Conservation (phyloP, 2,888 invertebrate species). For the Netelia inedita region DNA sequence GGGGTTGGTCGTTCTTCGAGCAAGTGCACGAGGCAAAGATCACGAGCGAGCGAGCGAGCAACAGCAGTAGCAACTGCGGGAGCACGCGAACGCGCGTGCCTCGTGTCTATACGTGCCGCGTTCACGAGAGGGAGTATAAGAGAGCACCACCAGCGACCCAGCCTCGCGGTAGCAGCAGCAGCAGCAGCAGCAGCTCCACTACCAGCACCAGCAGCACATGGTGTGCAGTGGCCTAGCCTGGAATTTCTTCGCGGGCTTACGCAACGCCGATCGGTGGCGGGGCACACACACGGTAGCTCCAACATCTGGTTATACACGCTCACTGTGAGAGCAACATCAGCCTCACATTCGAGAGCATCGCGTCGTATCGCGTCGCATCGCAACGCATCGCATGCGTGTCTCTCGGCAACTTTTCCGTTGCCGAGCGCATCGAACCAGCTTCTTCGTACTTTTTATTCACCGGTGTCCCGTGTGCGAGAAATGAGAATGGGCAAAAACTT, state of each 20-base stretch:
- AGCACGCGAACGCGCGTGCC: constrained; percentile 73
- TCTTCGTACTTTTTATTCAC: background rate
- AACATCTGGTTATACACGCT: constrained; percentile 65
- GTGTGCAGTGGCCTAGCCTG: constrained; percentile 70
- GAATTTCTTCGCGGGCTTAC: constrained; percentile 73
- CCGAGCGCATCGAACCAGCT: background rate
- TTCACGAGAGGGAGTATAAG: constrained; percentile 49
- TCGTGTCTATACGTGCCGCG: constrained; percentile 61
- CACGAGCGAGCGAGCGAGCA: constrained; percentile 13
- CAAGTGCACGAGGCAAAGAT: constrained; percentile 59
- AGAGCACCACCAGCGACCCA: constrained; percentile 9
- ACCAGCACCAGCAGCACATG: constrained; percentile 45
- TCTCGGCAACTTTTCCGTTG: no score
- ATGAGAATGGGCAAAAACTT: constrained; percentile 35
- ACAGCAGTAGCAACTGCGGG: constrained; percentile 46
- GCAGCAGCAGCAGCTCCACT: no score
- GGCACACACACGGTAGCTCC: constrained; percentile 56
- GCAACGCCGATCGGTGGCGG: constrained; percentile 58
- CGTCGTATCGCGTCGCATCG: background rate
- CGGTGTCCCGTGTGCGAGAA: background rate
- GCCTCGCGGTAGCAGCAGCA: no score
- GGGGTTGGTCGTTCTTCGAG: constrained; percentile 44
- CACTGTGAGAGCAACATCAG: constrained; percentile 16
- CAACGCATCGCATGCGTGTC: background rate
- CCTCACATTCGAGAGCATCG: constrained; percentile 21